phyloP scores from a whole-genome alignment of 2,888 invertebrate genomes.

The Melanargia galathea region DNA sequence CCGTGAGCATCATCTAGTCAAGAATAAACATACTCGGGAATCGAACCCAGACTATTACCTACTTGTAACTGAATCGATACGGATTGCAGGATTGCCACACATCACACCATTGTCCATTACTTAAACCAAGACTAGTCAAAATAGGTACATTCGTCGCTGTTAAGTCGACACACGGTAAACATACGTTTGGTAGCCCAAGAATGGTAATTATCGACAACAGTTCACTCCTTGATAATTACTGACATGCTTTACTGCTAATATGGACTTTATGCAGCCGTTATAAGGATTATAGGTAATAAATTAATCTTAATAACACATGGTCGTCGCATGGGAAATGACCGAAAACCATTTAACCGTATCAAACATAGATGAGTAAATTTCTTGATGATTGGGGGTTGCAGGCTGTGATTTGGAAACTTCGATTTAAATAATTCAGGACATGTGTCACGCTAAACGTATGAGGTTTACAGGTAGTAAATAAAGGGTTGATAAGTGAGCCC shows the following conservation, averaged over 20 bases:
- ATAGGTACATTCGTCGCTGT: neutral
- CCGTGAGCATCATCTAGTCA: too few species aligned
- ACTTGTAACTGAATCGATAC: neutral
- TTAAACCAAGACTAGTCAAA: conserved; percentile 10
- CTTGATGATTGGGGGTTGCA: conserved; percentile 67
- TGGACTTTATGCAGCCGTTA: conserved; percentile 42
- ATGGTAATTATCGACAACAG: conserved; percentile 73
- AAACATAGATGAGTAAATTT: conserved; percentile 74
- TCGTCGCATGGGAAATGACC: conserved; percentile 70
- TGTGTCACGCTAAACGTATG: conserved; percentile 29
- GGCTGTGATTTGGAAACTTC: conserved; percentile 69
- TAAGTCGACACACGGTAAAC: conserved; percentile 17
- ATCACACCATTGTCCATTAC: neutral
- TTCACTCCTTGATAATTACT: conserved; percentile 72
- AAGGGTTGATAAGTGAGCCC: neutral
- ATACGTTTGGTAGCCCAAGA: conserved; percentile 46
- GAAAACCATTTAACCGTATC: conserved; percentile 74
- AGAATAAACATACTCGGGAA: too few species aligned
- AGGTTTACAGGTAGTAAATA: conserved; percentile 11
- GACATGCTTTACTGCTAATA: conserved; percentile 40
- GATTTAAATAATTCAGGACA: conserved; percentile 56
- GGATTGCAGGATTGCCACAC: neutral
- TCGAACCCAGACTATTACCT: neutral
- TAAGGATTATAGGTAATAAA: conserved; percentile 44
- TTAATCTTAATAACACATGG: conserved; percentile 59